Evolutionary conservation across 35 echinoderm and acorn worm species (phyloP), one percentile per base, ranked within the genome.

Genomic region (Lytechinus variegatus): DNA sequence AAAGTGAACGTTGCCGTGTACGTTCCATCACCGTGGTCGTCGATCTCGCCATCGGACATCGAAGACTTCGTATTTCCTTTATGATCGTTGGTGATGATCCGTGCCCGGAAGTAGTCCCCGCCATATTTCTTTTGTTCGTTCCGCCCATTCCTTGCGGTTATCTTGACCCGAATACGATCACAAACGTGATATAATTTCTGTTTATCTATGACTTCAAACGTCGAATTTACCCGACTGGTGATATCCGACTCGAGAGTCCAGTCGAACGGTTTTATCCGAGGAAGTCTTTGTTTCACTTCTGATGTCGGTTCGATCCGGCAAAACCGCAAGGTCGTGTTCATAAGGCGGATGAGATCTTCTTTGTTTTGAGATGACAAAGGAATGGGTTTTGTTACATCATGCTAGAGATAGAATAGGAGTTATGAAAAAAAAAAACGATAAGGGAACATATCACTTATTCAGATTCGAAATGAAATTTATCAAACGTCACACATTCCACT

Each of bases 1-100:
- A 95, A 53, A 87, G 86, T 95, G 54, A 95, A 95, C 61, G 86
- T 54, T 19, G 94, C 94, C 28, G 29, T 95, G 86, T 95, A 95
- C n/a, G 94, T 95, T 53, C 94, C 94, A 88, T 95, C 86, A 10
- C 94, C 72, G 86, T 95, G 33, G 54, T 95, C 94, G 8, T 53
- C 52, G 10, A 95, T 44, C 24, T 95, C 94, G 9, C 86, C 94
- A 54, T 95, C 94, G 54, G 92, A 93, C 87, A 27, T 91, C 54
- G 95, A 95, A 0, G 86, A 87, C 52, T 8, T 10, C 52, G 86
- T 79, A 87, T 87, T 16, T 27, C 55, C 94, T 29, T 27, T n/a
- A 9, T 94, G 61, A 51, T 71, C 28, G 55, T 54, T 87, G 86
- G 94, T 87, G 4, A 87, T 21, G 13, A 95, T 87, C 86, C 54